These are phyloP conservation scores for Trachymyrmex cornetzi DNA, from an alignment of 1,140 invertebrate genomes.

Conservation along the genomic window DNA sequence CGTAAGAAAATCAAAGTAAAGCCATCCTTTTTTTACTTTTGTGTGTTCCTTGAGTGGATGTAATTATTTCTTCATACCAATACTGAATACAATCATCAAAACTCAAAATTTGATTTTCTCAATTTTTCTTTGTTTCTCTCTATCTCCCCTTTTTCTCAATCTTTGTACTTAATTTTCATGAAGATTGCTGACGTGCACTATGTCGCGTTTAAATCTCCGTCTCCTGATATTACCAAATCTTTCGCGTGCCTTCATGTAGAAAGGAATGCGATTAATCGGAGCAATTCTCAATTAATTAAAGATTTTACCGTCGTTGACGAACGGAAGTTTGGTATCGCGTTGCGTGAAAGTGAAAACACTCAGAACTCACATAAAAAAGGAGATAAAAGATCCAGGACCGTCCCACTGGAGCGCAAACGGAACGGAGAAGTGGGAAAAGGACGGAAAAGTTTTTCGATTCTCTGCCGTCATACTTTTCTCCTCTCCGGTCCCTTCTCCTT, in stretches of 20 bases:
- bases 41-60: not conserved
- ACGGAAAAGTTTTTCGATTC: not conserved
- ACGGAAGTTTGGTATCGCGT: slow-evolving; percentile 36
- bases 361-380: not conserved
- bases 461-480: slow-evolving; percentile 23
- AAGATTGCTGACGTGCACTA: not conserved
- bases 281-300: slow-evolving; percentile 17
- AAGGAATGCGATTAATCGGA: slow-evolving; percentile 14
- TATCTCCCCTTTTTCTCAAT: not conserved
- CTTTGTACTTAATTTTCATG: not conserved
- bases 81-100: too few species aligned
- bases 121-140: not conserved
- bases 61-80: not conserved
- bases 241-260: slow-evolving; percentile 1
- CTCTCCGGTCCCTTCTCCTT: not conserved
- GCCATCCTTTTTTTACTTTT: too few species aligned
- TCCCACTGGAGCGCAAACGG: slow-evolving; percentile 17
- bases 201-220: slow-evolving; percentile 42
- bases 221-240: slow-evolving; percentile 28
- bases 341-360: slow-evolving; percentile 59
- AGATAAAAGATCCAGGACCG: slow-evolving; percentile 2
- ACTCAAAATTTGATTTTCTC: not conserved
- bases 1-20: too few species aligned
- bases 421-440: not conserved
- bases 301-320: not conserved